These are phyloP conservation scores for Abrostola tripartita DNA, from an alignment of 2,888 invertebrate species.

Conservation along the genomic window DNA sequence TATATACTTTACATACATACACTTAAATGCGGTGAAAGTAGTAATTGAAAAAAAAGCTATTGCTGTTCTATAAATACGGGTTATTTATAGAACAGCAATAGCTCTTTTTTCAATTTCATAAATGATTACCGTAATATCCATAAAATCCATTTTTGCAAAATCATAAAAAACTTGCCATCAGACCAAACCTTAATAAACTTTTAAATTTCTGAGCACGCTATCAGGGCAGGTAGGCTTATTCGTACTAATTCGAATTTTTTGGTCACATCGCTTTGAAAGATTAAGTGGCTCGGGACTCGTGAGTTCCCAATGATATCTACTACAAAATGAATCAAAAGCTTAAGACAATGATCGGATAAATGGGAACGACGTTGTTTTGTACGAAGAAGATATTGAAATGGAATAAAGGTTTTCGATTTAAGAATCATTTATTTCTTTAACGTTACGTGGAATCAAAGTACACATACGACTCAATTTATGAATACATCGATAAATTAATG, in stretches of 20 bases:
- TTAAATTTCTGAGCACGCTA: conserved; percentile 39
- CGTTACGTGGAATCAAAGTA: too few relatives aligned
- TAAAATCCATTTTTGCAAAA: too few relatives aligned
- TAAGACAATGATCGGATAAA: conserved; percentile 23
- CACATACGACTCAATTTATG: too few relatives aligned
- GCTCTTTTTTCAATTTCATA: too few relatives aligned
- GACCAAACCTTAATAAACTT: conserved; percentile 19
- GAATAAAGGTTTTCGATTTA: background rate
- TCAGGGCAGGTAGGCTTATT: conserved; percentile 24
- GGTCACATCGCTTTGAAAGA: conserved; percentile 14
- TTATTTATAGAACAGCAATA: too few relatives aligned
- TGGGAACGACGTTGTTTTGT: conserved; percentile 9
- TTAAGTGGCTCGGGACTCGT: conserved; percentile 31
- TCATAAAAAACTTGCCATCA: background rate
- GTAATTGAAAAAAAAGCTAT: too few relatives aligned
- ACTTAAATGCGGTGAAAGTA: too few relatives aligned
- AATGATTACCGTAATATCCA: too few relatives aligned
- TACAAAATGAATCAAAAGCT: conserved; percentile 46
- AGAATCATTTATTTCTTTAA: background rate
- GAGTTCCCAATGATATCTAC: conserved; percentile 26
- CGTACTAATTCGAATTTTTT: conserved; percentile 15
- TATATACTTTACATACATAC: too few relatives aligned
- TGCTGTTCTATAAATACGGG: too few relatives aligned
- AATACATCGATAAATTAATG: too few relatives aligned
- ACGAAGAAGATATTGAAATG: conserved; percentile 17